Base-by-base conservation (phyloP, 2,113 vertebrate genomes). In the Nymphicus hollandicus region DNA sequence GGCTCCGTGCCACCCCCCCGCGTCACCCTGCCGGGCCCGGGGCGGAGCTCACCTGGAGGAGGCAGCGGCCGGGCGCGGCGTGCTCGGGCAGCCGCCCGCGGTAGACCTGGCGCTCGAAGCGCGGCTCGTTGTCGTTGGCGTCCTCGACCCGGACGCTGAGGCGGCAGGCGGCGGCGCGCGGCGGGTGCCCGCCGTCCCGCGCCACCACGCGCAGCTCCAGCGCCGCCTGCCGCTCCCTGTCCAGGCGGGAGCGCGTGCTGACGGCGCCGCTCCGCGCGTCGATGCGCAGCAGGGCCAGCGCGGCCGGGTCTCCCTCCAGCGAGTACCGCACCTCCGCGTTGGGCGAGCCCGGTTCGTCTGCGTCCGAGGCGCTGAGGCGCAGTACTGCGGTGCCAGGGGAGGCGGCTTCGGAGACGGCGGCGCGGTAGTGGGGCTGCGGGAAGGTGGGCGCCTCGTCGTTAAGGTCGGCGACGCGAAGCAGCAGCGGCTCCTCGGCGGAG, bases 81-180 rank as follows among this genome's bases (percentile, higher is more conserved):
- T 99, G 99, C 84, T 99, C 99, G 6, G 87, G 97, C 31, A 99
- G 52, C 56, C 97, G 98, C 56, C 95, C 97, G 7, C 98, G 98
- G 96, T 99, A 99, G 64, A 99, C 97, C 94, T 98, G 98, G 53
- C 97, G 98, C 93, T 95, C 84, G 96, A 99, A 99, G 77, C 98
- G 81, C 0, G 99, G 99, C 88, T 99, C 98, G 55, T 99, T 99
- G 97, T 99, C 99, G 39, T 99, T 99, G 95, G 99, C 97, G 12
- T 99, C 99, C 55, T 98, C 98, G 60, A 99, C 96, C 11, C 91
- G 69, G 81, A 99, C 89, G 27, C 96, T 98, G 81, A 99, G 98
- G 25, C 97, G 97, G 33, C 98, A 98, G 22, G 98, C 98, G 87
- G 98, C 97, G 8, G 98, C 98, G 39, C 98, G 96, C 2, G 98